Evolutionary conservation across 2,113 vertebrate genomes (phyloP).

Genomic region (Motacilla tschutschensis): DNA sequence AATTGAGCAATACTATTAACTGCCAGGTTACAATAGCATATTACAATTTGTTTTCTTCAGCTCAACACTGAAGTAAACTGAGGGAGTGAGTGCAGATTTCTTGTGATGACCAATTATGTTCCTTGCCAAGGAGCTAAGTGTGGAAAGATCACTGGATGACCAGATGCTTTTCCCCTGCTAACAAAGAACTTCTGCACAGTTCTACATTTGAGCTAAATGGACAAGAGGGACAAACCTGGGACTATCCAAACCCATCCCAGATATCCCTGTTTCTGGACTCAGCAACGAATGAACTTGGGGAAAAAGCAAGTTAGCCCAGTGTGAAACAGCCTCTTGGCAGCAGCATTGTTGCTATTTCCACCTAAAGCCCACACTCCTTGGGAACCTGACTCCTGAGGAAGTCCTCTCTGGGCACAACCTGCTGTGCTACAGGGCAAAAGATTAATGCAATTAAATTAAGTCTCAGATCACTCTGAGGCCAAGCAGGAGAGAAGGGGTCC

Average conservation of each 20-base stretch:
- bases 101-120: rapidly evolving
- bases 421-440: not conserved
- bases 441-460: not conserved
- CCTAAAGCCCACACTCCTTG: not conserved
- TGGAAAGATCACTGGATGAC: not conserved
- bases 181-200: not conserved
- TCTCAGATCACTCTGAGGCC: not conserved
- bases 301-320: not conserved
- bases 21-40: not conserved
- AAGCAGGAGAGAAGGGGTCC: not conserved
- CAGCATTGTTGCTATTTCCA: not conserved
- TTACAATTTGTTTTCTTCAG: not conserved
- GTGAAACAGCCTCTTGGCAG: not conserved
- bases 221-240: not conserved
- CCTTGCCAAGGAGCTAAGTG: not conserved
- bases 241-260: not conserved
- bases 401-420: not conserved
- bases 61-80: not conserved
- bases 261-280: not conserved
- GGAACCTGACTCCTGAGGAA: rapidly evolving
- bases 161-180: not conserved
- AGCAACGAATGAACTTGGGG: not conserved
- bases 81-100: not conserved
- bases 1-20: not conserved
- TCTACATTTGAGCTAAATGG: not conserved